Evolutionary conservation across 2,113 vertebrate species (phyloP), one percentile per base, ranked within the genome.

Genomic region (Erythrocercus mccallii): DNA sequence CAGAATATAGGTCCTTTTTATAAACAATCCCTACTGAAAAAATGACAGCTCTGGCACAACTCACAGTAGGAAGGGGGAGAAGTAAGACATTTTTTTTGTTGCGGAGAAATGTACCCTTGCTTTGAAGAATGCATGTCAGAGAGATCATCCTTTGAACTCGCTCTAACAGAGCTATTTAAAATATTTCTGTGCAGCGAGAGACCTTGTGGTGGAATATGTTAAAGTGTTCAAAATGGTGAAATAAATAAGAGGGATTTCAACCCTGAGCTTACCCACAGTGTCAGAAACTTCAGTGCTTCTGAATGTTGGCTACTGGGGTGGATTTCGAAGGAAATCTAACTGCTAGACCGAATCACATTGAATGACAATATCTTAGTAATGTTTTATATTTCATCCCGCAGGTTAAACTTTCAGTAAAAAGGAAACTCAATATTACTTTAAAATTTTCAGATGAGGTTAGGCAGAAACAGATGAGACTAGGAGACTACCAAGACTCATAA

Each of bases 51-150:
- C 74, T 77, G 70, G 57, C 53, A 94, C 40, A 80, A 85, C 60
- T 92, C 93, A 90, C 79, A 92, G 85, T 60, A 85, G 90, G 79
- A 93, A 91, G 33, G 42, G 42, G 24, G 37, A 91, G 56, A 92
- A 66, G 73, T 44, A 97, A 85, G 84, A 88, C 38, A 68, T 44
- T 72, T 70, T 90, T 94, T 82, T 83, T 93, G 21, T 72, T 91
- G 50, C 0, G 0, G n/a, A 60, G 62, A 94, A 82, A 74, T 22
- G 51, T 73, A 88, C 38, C 37, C 56, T 71, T 66, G 11, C 91
- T 96, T 94, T 95, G 90, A 96, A 96, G 54, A 95, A 80, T 50
- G 45, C 78, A 72, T 86, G 81, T 90, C 90, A 90, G 70, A 92
- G 47, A 70, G 47, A 91, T 80, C 58, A 69, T 82, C 58, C 79